These are phyloP conservation scores for Cladopsammia gracilis DNA, from an alignment of 64 coral and sea anemone genomes.

Conservation along the genomic window DNA sequence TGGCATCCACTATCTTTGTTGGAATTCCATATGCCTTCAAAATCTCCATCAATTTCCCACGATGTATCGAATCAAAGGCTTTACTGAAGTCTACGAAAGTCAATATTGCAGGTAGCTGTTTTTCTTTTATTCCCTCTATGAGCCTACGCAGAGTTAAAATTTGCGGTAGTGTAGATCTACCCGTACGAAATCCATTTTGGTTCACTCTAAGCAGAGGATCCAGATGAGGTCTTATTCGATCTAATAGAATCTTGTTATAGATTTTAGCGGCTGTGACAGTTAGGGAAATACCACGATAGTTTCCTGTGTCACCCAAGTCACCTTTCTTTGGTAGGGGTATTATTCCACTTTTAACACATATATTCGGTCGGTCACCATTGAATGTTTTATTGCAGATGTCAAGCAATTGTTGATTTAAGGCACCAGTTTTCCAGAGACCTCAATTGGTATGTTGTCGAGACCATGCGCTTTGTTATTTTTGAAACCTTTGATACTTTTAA, in stretches of 20 bases:
- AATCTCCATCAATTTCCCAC: slow-evolving; percentile 51
- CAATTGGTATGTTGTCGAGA: slow-evolving; percentile 18
- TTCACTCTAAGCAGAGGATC: too few relatives aligned
- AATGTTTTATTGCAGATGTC: background rate
- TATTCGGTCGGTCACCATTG: background rate
- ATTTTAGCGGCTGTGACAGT: slow-evolving; percentile 1
- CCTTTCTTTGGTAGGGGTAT: slow-evolving; percentile 21
- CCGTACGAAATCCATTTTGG: too few relatives aligned
- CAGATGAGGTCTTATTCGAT: too few relatives aligned
- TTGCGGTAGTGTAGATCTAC: too few relatives aligned
- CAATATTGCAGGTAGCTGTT: too few relatives aligned
- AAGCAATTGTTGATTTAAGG: slow-evolving; percentile 5
- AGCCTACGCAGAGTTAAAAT: too few relatives aligned
- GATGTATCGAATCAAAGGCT: too few relatives aligned
- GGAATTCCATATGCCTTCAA: slow-evolving; percentile 35
- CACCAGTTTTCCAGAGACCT: slow-evolving; percentile 29
- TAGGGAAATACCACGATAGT: background rate
- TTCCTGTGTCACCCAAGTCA: slow-evolving; percentile 3
- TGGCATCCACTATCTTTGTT: slow-evolving; percentile 73
- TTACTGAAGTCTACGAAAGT: too few relatives aligned
- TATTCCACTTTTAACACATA: slow-evolving; percentile 23
- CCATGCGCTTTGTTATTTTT: slow-evolving; percentile 6
- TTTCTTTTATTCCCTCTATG: too few relatives aligned
- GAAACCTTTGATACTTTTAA: slow-evolving; percentile 1
- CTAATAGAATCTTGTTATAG: too few relatives aligned